Conservation (phyloP, 2,888 invertebrate species). For the Limnephilus auricula region DNA sequence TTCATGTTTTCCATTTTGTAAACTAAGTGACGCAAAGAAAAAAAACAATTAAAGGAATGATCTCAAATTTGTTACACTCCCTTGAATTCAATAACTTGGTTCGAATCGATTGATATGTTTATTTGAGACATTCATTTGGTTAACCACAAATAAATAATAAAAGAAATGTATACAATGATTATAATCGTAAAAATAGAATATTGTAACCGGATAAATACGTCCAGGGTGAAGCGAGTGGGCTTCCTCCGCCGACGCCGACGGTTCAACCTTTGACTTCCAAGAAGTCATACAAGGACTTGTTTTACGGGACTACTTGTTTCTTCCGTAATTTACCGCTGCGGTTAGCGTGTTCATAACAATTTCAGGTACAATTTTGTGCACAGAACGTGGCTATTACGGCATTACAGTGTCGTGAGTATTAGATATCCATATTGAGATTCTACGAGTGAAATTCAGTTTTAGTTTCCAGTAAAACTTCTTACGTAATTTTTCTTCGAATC, state of each 20-base stretch:
- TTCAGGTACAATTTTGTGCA: slow-evolving; percentile 6
- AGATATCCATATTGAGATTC: background rate
- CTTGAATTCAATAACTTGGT: no score
- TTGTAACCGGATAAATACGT: slow-evolving; percentile 7
- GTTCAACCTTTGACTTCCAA: slow-evolving; percentile 23
- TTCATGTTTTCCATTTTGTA: no score
- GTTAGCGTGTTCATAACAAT: slow-evolving; percentile 32
- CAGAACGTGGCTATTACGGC: background rate
- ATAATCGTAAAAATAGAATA: background rate
- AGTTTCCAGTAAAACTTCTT: background rate
- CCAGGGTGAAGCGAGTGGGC: background rate
- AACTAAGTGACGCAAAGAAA: no score
- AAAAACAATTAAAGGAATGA: no score
- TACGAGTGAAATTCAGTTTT: background rate
- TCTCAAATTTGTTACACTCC: no score
- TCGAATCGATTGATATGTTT: background rate
- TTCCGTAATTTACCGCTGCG: slow-evolving; percentile 44
- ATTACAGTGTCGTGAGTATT: background rate
- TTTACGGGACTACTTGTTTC: slow-evolving; percentile 38
- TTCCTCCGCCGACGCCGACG: slow-evolving; percentile 18
- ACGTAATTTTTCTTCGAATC: background rate
- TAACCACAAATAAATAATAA: background rate
- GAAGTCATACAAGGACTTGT: slow-evolving; percentile 47
- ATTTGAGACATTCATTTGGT: background rate
- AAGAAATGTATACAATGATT: background rate